Percentiles rank a stretch among this genome's conserved stretches.
These are phyloP conservation scores for Chelonus insularis DNA, from an alignment of 1,140 invertebrate species.

Conservation along the genomic window DNA sequence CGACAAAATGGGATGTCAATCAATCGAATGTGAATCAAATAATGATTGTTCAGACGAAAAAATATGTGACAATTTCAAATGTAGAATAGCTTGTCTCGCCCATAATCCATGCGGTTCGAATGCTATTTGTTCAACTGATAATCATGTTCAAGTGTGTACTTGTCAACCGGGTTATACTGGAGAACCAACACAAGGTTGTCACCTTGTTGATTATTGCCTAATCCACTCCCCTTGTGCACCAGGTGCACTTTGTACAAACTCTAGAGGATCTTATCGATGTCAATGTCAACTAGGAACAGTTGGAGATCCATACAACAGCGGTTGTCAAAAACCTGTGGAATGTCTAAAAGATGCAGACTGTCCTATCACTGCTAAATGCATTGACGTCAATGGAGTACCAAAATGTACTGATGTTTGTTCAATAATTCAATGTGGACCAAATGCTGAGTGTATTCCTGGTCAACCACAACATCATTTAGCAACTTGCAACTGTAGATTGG, in stretches of 20 bases:
- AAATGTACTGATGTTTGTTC: constrained; percentile 83
- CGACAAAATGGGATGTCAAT: constrained; percentile 72
- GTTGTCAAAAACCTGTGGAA: constrained; percentile 76
- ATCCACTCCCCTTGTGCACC: constrained; percentile 75
- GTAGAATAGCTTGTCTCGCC: constrained; percentile 81
- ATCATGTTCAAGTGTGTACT: constrained; percentile 72
- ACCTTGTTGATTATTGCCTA: constrained; percentile 77
- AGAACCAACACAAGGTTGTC: constrained; percentile 71
- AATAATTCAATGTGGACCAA: constrained; percentile 73
- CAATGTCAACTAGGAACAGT: constrained; percentile 75
- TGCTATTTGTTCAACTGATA: constrained; percentile 79
- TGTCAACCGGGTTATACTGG: constrained; percentile 87
- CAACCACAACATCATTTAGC: constrained; percentile 70
- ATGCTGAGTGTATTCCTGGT: constrained; percentile 88
- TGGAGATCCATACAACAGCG: constrained; percentile 80
- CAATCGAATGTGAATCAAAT: constrained; percentile 73
- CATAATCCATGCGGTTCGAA: constrained; percentile 81
- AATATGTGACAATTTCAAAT: constrained; percentile 77
- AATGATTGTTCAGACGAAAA: constrained; percentile 80
- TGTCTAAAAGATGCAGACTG: constrained; percentile 78
- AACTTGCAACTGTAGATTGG: constrained; percentile 75
- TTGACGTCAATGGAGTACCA: constrained; percentile 67
- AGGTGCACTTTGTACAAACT: constrained; percentile 80
- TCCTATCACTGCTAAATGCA: constrained; percentile 74
- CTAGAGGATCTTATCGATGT: constrained; percentile 79